These are phyloP conservation scores for Pitta sordida DNA, from an alignment of 2,113 vertebrate species.

Conservation along the genomic window DNA sequence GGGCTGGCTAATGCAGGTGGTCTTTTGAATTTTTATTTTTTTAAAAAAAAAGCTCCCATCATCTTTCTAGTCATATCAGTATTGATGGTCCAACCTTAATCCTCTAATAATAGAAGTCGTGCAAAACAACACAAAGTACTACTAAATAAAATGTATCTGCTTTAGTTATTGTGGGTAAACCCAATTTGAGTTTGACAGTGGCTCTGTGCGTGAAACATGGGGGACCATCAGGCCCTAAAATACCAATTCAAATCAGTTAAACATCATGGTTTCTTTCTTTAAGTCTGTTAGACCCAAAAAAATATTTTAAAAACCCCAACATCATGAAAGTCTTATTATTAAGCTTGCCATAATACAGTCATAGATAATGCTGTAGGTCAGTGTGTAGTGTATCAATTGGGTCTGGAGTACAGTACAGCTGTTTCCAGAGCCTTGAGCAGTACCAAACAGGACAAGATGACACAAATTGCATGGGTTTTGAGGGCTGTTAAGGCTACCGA, in stretches of 20 bases:
- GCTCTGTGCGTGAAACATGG: not conserved
- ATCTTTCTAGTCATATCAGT: not conserved
- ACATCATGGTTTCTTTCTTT: not conserved
- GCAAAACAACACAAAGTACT: not conserved
- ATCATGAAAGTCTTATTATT: not conserved
- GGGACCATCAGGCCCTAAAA: not conserved
- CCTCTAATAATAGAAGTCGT: not conserved
- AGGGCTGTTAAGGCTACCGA: not conserved
- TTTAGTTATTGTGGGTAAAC: not conserved
- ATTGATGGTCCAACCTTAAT: not conserved
- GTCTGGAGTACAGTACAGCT: not conserved
- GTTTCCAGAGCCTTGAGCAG: not conserved
- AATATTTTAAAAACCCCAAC: not conserved
- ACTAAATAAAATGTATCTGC: not conserved
- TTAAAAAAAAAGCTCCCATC: not conserved
- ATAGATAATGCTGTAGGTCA: not conserved
- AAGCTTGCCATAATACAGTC: not conserved
- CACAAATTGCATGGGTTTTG: not conserved
- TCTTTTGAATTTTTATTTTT: not conserved
- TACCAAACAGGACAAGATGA: not conserved
- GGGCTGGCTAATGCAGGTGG: not conserved
- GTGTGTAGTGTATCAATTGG: rapidly evolving
- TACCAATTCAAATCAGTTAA: not conserved
- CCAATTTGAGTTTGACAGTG: not conserved
- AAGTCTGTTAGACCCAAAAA: not conserved